Conservation (phyloP, 2,113 vertebrate genomes). For the Grammomys surdaster region DNA sequence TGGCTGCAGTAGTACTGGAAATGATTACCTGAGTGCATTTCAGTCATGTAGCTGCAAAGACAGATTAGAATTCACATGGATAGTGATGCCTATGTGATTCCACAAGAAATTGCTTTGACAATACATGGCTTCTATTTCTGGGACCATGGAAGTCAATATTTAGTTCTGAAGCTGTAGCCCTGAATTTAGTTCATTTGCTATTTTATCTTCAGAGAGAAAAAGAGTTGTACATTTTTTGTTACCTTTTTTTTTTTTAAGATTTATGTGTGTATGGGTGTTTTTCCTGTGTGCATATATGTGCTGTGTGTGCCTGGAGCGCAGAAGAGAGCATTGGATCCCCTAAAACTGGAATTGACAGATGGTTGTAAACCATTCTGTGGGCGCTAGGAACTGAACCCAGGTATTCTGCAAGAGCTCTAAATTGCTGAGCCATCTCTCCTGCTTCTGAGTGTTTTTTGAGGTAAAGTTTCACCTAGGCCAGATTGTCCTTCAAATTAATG, state of each 20-base stretch:
- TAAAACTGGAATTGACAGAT: not conserved
- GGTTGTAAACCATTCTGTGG: not conserved
- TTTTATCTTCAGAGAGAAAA: constrained; percentile 58
- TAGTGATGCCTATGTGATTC: constrained; percentile 10
- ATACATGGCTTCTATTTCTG: constrained; percentile 17
- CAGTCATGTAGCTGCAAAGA: not conserved
- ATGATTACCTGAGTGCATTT: not conserved
- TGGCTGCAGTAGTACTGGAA: not conserved
- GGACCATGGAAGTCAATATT: not conserved
- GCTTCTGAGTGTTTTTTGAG: not conserved
- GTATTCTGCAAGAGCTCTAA: not conserved
- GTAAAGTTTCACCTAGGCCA: not conserved
- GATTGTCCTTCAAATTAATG: not conserved
- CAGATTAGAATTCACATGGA: not conserved
- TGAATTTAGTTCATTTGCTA: constrained; percentile 37
- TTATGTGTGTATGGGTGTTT: not conserved
- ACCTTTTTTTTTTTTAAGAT: not conserved
- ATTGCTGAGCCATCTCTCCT: too few species aligned
- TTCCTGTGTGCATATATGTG: not conserved
- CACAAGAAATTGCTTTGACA: constrained; percentile 42
- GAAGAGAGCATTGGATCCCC: not conserved
- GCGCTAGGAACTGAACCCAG: not conserved
- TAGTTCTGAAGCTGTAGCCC: not conserved
- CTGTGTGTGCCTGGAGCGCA: not conserved
- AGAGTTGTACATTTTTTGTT: not conserved